Evolutionary conservation across 1,140 invertebrate species (phyloP), one percentile per base, ranked within the genome.

Genomic region (Cherax quadricarinatus): DNA sequence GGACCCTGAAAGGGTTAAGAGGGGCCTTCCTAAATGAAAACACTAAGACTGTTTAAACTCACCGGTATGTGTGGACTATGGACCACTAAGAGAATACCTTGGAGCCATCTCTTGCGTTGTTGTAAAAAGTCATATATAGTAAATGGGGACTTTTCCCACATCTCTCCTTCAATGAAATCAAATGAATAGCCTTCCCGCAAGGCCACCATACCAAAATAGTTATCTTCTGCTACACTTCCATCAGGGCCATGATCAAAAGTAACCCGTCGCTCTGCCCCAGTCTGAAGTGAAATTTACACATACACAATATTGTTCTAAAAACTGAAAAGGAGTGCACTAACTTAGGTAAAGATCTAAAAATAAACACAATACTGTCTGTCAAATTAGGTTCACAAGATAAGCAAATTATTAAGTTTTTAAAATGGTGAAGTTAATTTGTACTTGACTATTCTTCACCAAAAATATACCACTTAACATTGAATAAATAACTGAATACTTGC

Each of bases 101-200:
- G 95, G 81, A 99, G 96, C 99, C 99, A 99, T 57, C 99, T 96
- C 95, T 99, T 99, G 87, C 99, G 96, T 95, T 99, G 99, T 95
- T 99, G 98, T 73, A 99, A 96, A 94, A 99, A 99, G 95, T 99
- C 99, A 96, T 97, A 97, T 2, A 99, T 95, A 1, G 98, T 98
- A 94, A 99, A 99, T 10, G 99, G 98, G 24, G 98, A 98, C 94
- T 99, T 99, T 95, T 99, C 98, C 97, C 98, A 98, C 98, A 99
- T 99, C 95, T 99, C 98, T 30, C 98, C 98, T 94, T 99, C 98
- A 92, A 99, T 96, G 95, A 99, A 99, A 94, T 98, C 98, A 94
- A 99, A 99, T 1, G 97, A 96, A 94, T 97, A 98, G 14, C 98
- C 98, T 95, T 97, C 96, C 87, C 96, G 24, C n/a, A 97, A 98